Percentiles rank a stretch among this genome's conserved stretches.
Conservation (phyloP, 1,140 invertebrate genomes). For the Hyles vespertilio region DNA sequence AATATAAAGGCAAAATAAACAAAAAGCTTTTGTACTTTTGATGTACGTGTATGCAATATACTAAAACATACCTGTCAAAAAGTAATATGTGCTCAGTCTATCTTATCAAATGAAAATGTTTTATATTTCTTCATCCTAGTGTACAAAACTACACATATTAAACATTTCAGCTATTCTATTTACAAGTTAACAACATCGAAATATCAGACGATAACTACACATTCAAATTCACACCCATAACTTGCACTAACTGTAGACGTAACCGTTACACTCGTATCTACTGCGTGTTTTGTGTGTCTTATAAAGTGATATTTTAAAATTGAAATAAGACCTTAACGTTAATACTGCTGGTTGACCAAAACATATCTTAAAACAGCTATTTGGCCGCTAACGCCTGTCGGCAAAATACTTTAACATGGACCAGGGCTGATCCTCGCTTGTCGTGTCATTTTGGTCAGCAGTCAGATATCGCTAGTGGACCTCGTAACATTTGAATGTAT, state of each 20-base stretch:
- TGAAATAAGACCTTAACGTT: too few relatives aligned
- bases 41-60: conserved; percentile 9
- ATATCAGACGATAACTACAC: conserved; percentile 26
- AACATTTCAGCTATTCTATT: conserved; percentile 32
- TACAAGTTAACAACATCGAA: conserved; percentile 37
- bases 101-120: conserved; percentile 3
- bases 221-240: conserved; percentile 22
- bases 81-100: conserved; percentile 2
- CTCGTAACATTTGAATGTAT: background rate
- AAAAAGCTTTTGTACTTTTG: conserved; percentile 13
- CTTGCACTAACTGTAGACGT: conserved; percentile 12
- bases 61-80: conserved; percentile 4
- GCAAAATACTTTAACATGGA: too few relatives aligned
- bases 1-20: background rate
- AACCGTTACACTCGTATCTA: background rate
- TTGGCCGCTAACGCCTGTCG: too few relatives aligned
- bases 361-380: too few relatives aligned
- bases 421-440: too few relatives aligned
- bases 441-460: too few relatives aligned
- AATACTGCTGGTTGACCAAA: too few relatives aligned
- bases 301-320: too few relatives aligned
- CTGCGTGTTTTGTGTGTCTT: too few relatives aligned
- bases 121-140: background rate
- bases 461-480: background rate
- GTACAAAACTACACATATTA: conserved; percentile 7